Base-by-base conservation (phyloP, 2,113 vertebrate species). In the Prionailurus viverrinus region DNA sequence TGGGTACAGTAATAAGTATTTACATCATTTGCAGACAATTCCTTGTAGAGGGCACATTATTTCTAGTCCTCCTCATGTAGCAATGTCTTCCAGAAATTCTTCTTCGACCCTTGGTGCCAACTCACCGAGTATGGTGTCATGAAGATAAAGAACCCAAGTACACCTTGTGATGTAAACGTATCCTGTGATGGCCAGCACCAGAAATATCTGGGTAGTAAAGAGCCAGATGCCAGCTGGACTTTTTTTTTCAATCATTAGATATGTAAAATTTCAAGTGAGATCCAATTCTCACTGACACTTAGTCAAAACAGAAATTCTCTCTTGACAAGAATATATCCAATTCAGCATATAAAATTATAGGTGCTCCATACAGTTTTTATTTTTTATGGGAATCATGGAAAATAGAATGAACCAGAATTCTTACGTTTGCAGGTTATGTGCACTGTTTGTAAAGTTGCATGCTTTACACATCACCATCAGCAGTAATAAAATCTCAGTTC, bases 231-330 rank as follows among this genome's bases (percentile, higher is more conserved):
- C 15, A 45, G 23, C 0, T 1, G 7, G 7, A 68, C 78, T 7
- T 29, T 61, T 74, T 80, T 71, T 25, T 15, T n/a, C 68, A 25
- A 53, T 83, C 5, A 78, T 68, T 23, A 73, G 31, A 15, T 79
- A 71, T 14, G 4, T 58, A 33, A 88, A 93, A 69, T 74, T 80
- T 65, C 29, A 78, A 93, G 65, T 15, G 14, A 11, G 36, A 84
- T 58, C 92, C 78, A 76, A 39, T 85, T 71, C 39, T 86, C 51
- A 71, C 5, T n/a, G 85, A 90, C 0, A 21, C 7, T 18, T 27
- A 71, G 3, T 81, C 78, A 93, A 93, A 86, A 95, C 31, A 85
- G 65, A 96, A 95, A 89, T 89, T 58, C 27, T 92, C 36, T 69
- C 63, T 39, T 88, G n/a, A 86, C 45, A 89, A 61, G 36, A 86